Evolutionary conservation across 2,888 invertebrate genomes (phyloP).

Genomic region (Plemyria rubiginata): DNA sequence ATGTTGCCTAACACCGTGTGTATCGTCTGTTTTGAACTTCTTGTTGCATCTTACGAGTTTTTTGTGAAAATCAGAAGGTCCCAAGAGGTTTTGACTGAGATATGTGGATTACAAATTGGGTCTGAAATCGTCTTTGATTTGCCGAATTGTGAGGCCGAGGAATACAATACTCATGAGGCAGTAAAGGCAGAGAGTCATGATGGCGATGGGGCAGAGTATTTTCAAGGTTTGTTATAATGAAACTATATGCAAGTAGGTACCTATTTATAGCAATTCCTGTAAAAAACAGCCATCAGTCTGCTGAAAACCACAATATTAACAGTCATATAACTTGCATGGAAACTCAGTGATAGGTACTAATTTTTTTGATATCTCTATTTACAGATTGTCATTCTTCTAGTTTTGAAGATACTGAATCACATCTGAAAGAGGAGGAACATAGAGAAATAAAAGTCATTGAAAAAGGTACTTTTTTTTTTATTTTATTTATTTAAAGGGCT

Average conservation of each 20-base stretch:
- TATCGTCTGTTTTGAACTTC: conserved; percentile 10
- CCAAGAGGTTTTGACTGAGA: conserved; percentile 18
- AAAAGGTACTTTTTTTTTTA: too few relatives aligned
- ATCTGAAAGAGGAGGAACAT: conserved; percentile 4
- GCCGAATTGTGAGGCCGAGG: too few relatives aligned
- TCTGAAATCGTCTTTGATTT: conserved; percentile 4
- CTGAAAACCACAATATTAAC: too few relatives aligned
- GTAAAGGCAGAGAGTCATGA: conserved; percentile 11
- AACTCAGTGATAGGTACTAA: too few relatives aligned
- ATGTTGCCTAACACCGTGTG: conserved; percentile 25
- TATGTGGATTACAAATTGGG: background rate
- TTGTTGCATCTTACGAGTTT: conserved; percentile 21
- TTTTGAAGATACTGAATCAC: background rate
- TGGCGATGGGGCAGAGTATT: conserved; percentile 4
- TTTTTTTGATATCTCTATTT: background rate
- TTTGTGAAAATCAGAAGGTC: conserved; percentile 19
- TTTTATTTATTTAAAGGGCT: too few relatives aligned
- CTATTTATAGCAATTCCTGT: too few relatives aligned
- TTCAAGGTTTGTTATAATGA: conserved; percentile 6
- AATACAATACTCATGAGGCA: too few relatives aligned
- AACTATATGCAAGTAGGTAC: background rate
- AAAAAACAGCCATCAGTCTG: too few relatives aligned
- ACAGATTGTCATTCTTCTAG: conserved; percentile 6
- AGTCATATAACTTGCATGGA: too few relatives aligned
- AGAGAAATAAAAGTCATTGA: background rate